These are phyloP conservation scores for Scartelaos histophorus DNA, from an alignment of 2,113 vertebrate species.

Conservation along the genomic window DNA sequence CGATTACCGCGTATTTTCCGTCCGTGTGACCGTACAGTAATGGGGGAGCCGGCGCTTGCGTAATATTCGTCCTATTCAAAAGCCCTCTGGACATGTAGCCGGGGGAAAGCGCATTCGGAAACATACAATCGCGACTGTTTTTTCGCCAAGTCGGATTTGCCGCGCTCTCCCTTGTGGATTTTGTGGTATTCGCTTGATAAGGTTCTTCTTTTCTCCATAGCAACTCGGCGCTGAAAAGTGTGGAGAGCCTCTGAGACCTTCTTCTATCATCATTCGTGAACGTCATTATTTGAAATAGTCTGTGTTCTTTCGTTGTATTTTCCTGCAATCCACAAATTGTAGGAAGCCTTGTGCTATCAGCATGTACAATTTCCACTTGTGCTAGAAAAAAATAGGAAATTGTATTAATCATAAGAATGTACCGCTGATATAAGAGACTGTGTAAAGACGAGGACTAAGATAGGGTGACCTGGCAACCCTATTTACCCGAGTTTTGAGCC, in stretches of 20 bases:
- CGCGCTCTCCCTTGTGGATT: conserved; percentile 52
- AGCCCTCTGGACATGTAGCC: conserved; percentile 46
- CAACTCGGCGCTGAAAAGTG: conserved; percentile 57
- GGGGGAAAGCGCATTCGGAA: conserved; percentile 38
- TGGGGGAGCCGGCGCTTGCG: conserved; percentile 24
- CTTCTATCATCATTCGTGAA: conserved; percentile 67
- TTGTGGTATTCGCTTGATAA: conserved; percentile 65
- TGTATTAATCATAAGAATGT: no score
- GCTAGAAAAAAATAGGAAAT: no score
- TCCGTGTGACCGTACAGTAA: conserved; percentile 28
- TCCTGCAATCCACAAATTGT: conserved; percentile 37
- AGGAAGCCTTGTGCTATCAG: conserved; percentile 51
- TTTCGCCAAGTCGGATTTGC: conserved; percentile 61
- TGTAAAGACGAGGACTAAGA: no score
- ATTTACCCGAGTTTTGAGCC: no score
- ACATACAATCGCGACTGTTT: conserved; percentile 48
- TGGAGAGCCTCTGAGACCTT: conserved; percentile 59
- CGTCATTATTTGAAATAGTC: conserved; percentile 66
- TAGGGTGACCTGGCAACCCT: no score
- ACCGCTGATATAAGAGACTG: no score
- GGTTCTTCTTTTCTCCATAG: conserved; percentile 57
- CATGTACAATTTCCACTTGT: conserved; percentile 39
- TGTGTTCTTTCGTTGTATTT: conserved; percentile 56
- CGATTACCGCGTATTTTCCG: conserved; percentile 46
- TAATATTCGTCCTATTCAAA: conserved; percentile 22